Percentiles rank a stretch among this genome's conserved stretches.
These are phyloP conservation scores for Puma concolor DNA, from an alignment of 2,113 vertebrate genomes.

Conservation along the genomic window DNA sequence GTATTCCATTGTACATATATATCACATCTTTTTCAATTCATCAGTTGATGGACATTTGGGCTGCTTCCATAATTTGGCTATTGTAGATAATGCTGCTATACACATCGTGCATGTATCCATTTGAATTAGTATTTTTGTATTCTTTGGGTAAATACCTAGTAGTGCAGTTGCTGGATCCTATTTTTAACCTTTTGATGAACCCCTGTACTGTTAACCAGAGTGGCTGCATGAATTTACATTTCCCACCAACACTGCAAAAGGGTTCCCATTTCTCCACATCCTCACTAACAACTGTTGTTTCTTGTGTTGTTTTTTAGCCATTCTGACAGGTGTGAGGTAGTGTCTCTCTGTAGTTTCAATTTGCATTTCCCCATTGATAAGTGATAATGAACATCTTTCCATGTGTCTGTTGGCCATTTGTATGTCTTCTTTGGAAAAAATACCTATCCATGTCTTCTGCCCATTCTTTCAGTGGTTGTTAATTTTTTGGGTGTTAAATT, in stretches of 20 bases:
- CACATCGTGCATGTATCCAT: too few relatives aligned
- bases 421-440: neutral
- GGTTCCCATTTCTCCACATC: neutral
- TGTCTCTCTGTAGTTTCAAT: neutral
- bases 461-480: neutral
- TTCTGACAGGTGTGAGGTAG: too few relatives aligned
- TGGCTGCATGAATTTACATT: neutral
- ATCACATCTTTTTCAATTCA: too few relatives aligned
- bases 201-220: neutral
- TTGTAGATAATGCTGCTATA: too few relatives aligned
- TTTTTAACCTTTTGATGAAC: neutral
- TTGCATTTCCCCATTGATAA: neutral
- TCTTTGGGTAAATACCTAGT: too few relatives aligned
- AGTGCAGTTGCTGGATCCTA: too few relatives aligned
- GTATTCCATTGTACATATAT: too few relatives aligned
- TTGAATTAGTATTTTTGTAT: too few relatives aligned
- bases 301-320: neutral
- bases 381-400: neutral
- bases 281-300: neutral
- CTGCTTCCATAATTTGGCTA: too few relatives aligned
- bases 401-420: neutral
- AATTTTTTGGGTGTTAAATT: neutral
- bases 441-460: neutral
- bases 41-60: too few relatives aligned
- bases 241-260: neutral